Base-by-base conservation (phyloP, 1,140 invertebrate genomes). In the Pachyrhynchus sulphureomaculatus region DNA sequence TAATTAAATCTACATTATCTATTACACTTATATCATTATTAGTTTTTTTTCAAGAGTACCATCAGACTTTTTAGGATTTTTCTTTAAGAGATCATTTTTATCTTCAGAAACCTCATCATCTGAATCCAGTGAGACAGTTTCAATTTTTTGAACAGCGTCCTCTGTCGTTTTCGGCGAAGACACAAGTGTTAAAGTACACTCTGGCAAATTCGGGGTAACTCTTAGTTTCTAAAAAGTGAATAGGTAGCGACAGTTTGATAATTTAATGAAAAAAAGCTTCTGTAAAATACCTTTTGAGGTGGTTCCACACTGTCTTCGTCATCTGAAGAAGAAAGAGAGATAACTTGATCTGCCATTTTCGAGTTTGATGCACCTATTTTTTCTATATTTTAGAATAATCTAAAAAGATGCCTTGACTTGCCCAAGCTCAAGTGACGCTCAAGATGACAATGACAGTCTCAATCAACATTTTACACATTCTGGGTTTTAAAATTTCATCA, bases 251-350 rank as follows among this genome's bases (percentile, higher is more conserved):
- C 8, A 24, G 34, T 39, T 2, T 39, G 10, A 21, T 41, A 20
- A 23, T 23, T 1, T 20, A 47, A 47, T 4, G 21, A 13, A 24
- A 24, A 47, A 24, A 10, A 47, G 12, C 10, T 1, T 47, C n/a
- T n/a, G n/a, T n/a, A n/a, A 4, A 17, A 2, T 53, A 60, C 57
- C 57, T 60, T 60, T 8, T 4, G 13, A 10, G 47, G 48, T 2
- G 57, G 55, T n/a, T 44, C 29, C 2, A 12, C 13, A 17, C 24
- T 59, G 8, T 59, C 48, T 21, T 60, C 57, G 20, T 60, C 57
- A 42, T 60, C 57, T 42, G 57, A 60, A 36, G 55, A 58, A 12
- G 18, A 52, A 10, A 60, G 39, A 1, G 49, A 44, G 34, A 60
- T 60, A 12, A 60, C 33, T 6, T 26, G 20, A 26, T 34, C 34